Conservation (phyloP, 1,140 invertebrate genomes). For the Drosophila novamexicana region DNA sequence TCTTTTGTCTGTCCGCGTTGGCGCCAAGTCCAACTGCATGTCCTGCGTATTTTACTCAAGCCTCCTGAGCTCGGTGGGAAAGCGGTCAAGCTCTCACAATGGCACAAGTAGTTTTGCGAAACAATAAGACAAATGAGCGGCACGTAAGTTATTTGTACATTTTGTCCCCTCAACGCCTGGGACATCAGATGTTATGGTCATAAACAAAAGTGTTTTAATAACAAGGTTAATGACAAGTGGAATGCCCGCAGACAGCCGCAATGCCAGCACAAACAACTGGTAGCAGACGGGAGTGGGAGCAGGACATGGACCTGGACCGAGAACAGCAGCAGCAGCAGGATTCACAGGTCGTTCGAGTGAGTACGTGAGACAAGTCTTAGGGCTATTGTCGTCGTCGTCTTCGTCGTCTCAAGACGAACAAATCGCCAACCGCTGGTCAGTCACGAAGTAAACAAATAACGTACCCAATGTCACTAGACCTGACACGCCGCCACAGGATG, state of each 20-base stretch:
- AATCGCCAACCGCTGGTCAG: slow-evolving; percentile 12
- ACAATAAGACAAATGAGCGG: slow-evolving; percentile 73
- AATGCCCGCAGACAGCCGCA: slow-evolving; percentile 55
- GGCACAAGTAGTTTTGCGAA: slow-evolving; percentile 21
- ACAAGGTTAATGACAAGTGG: slow-evolving; percentile 84
- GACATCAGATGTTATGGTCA: slow-evolving; percentile 83
- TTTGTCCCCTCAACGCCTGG: slow-evolving; percentile 35
- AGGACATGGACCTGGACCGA: too few species aligned
- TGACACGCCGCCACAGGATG: slow-evolving; percentile 13
- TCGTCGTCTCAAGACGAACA: slow-evolving; percentile 16
- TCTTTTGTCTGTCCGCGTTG: slow-evolving; percentile 13
- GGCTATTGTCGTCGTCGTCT: slow-evolving; percentile 18
- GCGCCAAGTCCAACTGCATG: slow-evolving; percentile 7
- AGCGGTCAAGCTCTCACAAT: slow-evolving; percentile 1
- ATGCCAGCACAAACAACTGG: slow-evolving; percentile 12
- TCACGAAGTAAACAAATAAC: slow-evolving; percentile 48
- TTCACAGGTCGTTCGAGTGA: not conserved
- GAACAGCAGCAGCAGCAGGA: not conserved
- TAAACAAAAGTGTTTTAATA: slow-evolving; percentile 84
- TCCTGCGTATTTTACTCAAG: not conserved
- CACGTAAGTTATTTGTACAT: slow-evolving; percentile 81
- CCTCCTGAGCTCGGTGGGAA: not conserved
- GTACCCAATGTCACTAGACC: slow-evolving; percentile 39
- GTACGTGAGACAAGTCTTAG: slow-evolving; percentile 54
- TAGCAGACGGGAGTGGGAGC: not conserved